Conservation (phyloP, 2,888 invertebrate species). For the Rhyacophila evoluta region DNA sequence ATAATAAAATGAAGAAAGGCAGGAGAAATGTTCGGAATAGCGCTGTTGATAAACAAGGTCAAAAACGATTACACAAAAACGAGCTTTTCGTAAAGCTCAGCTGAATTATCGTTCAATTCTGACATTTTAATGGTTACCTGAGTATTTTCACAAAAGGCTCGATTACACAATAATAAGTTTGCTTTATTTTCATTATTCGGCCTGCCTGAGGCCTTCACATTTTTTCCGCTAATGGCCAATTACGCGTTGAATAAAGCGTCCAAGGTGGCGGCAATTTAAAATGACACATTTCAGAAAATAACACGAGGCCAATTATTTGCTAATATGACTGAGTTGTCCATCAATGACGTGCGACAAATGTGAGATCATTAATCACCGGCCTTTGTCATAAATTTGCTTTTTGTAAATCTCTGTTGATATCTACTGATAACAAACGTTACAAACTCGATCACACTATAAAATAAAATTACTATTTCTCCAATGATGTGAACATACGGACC, state of each 20-base stretch:
- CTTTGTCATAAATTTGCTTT: no score
- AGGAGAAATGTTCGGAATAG: no score
- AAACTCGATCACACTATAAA: no score
- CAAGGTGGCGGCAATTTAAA: slow-evolving; percentile 9
- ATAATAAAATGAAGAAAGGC: no score
- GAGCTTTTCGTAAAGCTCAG: no score
- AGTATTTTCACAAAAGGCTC: not conserved
- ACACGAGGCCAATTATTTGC: slow-evolving; percentile 24
- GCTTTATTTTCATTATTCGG: not conserved
- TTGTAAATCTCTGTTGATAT: no score
- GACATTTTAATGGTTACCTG: not conserved
- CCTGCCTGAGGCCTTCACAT: not conserved
- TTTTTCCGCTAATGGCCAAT: slow-evolving; percentile 7
- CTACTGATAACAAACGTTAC: no score
- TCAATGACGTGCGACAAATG: slow-evolving; percentile 20
- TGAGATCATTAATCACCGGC: not conserved
- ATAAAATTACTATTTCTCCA: no score
- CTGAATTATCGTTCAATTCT: not conserved
- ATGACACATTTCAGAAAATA: slow-evolving; percentile 24
- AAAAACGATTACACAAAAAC: no score
- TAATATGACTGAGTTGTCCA: slow-evolving; percentile 20
- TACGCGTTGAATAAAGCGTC: slow-evolving; percentile 18
- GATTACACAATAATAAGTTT: not conserved
- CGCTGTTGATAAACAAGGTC: no score
- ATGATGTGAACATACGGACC: no score